Conservation (phyloP, 1,140 invertebrate genomes). For the Macrocentrus cingulum region DNA sequence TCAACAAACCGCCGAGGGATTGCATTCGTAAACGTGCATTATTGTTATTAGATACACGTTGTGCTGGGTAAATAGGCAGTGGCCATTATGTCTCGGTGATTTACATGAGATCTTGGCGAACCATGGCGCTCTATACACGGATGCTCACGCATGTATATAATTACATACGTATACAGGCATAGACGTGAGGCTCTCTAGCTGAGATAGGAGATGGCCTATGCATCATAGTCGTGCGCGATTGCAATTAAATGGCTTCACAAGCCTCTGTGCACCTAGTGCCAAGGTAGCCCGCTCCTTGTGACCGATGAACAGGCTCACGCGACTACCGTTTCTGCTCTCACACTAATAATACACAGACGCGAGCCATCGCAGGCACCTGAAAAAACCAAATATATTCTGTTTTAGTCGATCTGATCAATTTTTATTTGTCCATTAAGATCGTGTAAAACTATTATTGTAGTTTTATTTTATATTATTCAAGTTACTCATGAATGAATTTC, state of each 20-base stretch:
- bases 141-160: neutral
- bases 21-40: constrained; percentile 12
- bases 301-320: constrained; percentile 4
- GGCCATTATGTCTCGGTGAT: constrained; percentile 46
- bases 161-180: neutral
- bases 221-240: constrained; percentile 8
- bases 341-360: neutral
- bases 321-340: neutral
- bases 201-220: constrained; percentile 13
- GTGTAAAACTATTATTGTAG: too few relatives aligned
- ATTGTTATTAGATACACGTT: constrained; percentile 31
- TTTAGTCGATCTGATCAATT: too few relatives aligned
- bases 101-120: constrained; percentile 51
- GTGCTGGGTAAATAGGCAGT: constrained; percentile 40
- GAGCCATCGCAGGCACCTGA: too few relatives aligned
- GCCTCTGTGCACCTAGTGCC: neutral
- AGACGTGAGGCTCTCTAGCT: neutral
- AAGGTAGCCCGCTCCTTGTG: neutral
- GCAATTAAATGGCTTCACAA: constrained; percentile 12
- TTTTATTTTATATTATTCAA: too few relatives aligned
- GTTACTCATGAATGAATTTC: too few relatives aligned
- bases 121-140: constrained; percentile 19
- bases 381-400: too few relatives aligned
- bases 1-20: neutral
- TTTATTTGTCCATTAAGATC: too few relatives aligned